Evolutionary conservation across 2,113 vertebrate genomes (phyloP).

Genomic region (Phocoena phocoena): DNA sequence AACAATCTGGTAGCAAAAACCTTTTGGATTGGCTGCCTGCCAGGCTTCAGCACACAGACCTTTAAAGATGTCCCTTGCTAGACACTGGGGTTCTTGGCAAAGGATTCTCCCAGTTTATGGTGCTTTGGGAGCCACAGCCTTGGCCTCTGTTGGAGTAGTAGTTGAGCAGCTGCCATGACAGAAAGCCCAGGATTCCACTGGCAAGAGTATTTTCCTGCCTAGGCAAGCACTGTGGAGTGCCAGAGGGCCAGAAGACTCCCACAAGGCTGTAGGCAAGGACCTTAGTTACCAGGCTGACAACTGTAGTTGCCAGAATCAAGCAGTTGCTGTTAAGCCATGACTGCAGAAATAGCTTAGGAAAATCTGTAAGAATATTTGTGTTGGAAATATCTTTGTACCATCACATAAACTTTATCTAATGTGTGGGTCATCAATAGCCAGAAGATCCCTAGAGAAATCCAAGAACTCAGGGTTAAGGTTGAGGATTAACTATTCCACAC

Average conservation of each 20-base stretch:
- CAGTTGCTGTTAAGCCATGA: not conserved
- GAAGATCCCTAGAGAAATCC: not conserved
- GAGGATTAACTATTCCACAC: not conserved
- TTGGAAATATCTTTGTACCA: not conserved
- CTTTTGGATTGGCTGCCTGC: slow-evolving; percentile 9
- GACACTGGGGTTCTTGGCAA: slow-evolving; percentile 44
- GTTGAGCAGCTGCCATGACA: slow-evolving; percentile 45
- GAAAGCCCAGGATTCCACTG: slow-evolving; percentile 34
- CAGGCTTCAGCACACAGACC: slow-evolving; percentile 20
- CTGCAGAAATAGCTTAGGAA: not conserved
- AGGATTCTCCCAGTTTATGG: not conserved
- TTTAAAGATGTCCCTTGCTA: not conserved
- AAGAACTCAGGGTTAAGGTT: not conserved
- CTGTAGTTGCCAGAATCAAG: not conserved
- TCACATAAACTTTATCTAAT: not conserved
- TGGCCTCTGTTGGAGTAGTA: slow-evolving; percentile 26
- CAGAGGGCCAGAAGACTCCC: not conserved
- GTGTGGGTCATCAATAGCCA: not conserved
- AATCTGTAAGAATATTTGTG: not conserved
- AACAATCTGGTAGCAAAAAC: not conserved
- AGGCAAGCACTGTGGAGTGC: not conserved
- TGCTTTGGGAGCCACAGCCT: slow-evolving; percentile 37
- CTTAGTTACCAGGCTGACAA: not conserved
- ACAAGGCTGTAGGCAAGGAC: not conserved
- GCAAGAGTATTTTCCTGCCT: not conserved